Conservation (phyloP, 2,797 vertebrate species). For the Tragopan temminckii region DNA sequence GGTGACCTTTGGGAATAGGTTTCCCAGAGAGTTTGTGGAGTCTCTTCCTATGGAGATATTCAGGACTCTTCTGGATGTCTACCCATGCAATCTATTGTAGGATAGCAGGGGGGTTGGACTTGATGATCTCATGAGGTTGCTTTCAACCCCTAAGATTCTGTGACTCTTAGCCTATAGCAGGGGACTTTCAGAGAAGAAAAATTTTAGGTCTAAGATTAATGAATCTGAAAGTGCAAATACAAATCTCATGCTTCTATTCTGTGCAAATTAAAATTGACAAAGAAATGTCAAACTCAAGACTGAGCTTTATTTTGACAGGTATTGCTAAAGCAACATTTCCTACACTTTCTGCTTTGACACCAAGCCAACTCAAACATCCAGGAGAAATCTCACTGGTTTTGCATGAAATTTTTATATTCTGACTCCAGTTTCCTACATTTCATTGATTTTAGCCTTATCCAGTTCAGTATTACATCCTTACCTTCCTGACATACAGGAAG, state of each 20-base stretch:
- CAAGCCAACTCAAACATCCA: background rate
- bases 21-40: no score
- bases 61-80: no score
- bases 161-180: background rate
- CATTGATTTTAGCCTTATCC: fast-evolving
- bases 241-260: background rate
- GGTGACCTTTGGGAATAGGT: no score
- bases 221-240: background rate
- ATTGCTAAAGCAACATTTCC: background rate
- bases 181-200: background rate
- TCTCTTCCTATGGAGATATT: no score
- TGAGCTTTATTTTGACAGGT: background rate
- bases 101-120: no score
- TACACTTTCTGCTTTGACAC: background rate
- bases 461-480: background rate
- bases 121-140: no score
- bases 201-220: background rate
- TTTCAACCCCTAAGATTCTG: no score
- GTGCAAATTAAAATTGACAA: background rate
- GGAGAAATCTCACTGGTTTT: background rate
- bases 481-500: background rate
- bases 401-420: background rate
- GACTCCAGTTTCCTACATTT: background rate
- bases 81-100: no score
- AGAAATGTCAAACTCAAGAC: background rate